These are phyloP conservation scores for Tetragnatha versicolor DNA, from an alignment of 1,140 invertebrate species.

Conservation along the genomic window DNA sequence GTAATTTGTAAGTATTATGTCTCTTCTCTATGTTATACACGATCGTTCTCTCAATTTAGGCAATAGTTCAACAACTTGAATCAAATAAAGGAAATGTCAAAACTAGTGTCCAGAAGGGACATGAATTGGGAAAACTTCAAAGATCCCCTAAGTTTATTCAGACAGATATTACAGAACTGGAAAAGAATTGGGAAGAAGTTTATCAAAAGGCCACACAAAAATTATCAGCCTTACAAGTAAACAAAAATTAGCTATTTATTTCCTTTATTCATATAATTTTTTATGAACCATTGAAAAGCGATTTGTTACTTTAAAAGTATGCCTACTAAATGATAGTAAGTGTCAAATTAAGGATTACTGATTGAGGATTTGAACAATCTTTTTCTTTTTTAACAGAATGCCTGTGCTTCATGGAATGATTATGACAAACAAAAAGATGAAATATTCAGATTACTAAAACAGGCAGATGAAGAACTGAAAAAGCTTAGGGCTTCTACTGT, in stretches of 20 bases:
- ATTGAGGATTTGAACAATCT: background rate
- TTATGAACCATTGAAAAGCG: background rate
- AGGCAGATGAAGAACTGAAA: conserved; percentile 72
- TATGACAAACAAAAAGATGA: conserved; percentile 86
- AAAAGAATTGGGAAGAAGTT: conserved; percentile 85
- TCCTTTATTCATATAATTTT: background rate
- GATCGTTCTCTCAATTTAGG: conserved; percentile 58
- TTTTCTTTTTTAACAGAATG: conserved; percentile 61
- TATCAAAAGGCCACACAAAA: conserved; percentile 84
- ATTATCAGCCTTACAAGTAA: conserved; percentile 78
- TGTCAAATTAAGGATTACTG: background rate
- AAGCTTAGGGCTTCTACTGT: background rate
- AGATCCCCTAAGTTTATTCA: conserved; percentile 86
- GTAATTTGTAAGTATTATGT: no score
- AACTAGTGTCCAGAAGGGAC: conserved; percentile 87
- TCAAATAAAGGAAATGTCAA: conserved; percentile 84
- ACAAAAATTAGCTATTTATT: no score
- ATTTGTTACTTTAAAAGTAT: background rate
- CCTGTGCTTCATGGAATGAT: conserved; percentile 84
- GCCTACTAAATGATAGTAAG: background rate
- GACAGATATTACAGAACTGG: conserved; percentile 81
- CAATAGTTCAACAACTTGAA: conserved; percentile 75
- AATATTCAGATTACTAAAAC: conserved; percentile 78
- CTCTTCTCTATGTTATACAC: no score
- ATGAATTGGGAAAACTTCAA: conserved; percentile 83